Evolutionary conservation across 2,888 invertebrate genomes (phyloP), one percentile per base, ranked within the genome.

Genomic region (Boloria selene): DNA sequence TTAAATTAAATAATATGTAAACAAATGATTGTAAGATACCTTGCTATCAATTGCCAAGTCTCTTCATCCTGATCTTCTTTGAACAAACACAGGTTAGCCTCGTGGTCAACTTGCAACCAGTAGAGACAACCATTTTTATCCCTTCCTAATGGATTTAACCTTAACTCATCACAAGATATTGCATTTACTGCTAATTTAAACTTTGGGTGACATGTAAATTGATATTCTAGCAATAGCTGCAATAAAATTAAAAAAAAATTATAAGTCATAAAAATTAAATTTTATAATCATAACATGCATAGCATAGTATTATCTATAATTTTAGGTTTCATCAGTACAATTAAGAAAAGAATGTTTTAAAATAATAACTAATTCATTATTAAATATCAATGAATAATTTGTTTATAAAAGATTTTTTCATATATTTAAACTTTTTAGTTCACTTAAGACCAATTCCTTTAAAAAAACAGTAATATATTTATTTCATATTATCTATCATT

Each of bases 1-100:
- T 38, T 38, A 7, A 38, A 38, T 7, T 10, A 38, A 54, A 17
- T 17, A 14, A 18, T 22, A 22, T n/a, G 26, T 53, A 38, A 13
- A 31, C 4, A 16, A n/a, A 38, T 16, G n/a, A 18, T 7, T 38
- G 31, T 38, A 38, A 13, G 13, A 18, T 13, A 97, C 96, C 95
- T 96, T 70, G 98, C 98, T 70, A 98, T 96, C 54, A 98, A 93
- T 81, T 96, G 95, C 98, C 98, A 98, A 14, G 97, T 97, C 84
- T 99, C 98, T 82, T 99, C 99, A 86, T 99, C 99, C 73, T 96
- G 94, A 81, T 99, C 98, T 87, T 99, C 99, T 80, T 96, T 95
- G 86, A 98, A 99, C 55, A 99, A 95, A 72, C 98, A 94, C 70
- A 99, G 93, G 86, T 98, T 98, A 77, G 97, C 96, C 68, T 96